Percentiles rank a stretch among this genome's conserved stretches.
phyloP scores from a whole-genome alignment of 2,888 invertebrate species.

The Nemapogon koenigi region DNA sequence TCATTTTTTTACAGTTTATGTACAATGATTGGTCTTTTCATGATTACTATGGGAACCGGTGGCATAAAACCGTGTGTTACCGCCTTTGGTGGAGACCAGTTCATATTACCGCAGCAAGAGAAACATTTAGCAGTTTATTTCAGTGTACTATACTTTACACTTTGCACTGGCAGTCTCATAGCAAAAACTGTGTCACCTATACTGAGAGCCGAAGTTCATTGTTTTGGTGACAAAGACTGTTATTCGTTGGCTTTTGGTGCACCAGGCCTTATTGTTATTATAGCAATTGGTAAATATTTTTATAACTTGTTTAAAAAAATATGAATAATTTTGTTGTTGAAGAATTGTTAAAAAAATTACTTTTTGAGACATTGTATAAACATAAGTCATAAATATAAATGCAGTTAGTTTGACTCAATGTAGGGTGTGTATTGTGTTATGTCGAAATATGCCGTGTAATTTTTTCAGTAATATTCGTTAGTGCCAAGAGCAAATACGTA shows the following conservation, averaged over 20 bases:
- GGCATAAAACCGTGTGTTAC: constrained; percentile 86
- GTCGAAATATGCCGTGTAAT: too few species aligned
- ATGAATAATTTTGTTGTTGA: too few species aligned
- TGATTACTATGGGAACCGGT: constrained; percentile 79
- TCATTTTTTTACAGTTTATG: constrained; percentile 47
- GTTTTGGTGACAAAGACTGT: constrained; percentile 71
- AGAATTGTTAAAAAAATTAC: too few species aligned
- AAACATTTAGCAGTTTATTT: constrained; percentile 74
- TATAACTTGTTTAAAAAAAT: too few species aligned
- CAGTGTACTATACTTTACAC: constrained; percentile 76
- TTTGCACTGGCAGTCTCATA: constrained; percentile 71
- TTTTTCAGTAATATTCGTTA: constrained; percentile 72
- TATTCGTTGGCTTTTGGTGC: constrained; percentile 79
- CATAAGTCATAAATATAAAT: too few species aligned
- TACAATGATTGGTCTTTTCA: constrained; percentile 69
- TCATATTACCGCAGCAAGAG: constrained; percentile 68
- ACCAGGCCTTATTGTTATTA: constrained; percentile 74
- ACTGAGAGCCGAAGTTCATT: constrained; percentile 70
- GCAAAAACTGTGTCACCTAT: constrained; percentile 79
- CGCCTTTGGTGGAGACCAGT: constrained; percentile 85
- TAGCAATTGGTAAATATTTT: constrained; percentile 71
- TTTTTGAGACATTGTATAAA: too few species aligned
- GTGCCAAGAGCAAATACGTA: constrained; percentile 69
- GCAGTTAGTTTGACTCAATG: too few species aligned
- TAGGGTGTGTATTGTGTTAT: background rate